A percentile compares a stretch with the other conserved stretches of the same genome.
phyloP scores from a whole-genome alignment of 2,113 vertebrate species.

The Passer montanus region DNA sequence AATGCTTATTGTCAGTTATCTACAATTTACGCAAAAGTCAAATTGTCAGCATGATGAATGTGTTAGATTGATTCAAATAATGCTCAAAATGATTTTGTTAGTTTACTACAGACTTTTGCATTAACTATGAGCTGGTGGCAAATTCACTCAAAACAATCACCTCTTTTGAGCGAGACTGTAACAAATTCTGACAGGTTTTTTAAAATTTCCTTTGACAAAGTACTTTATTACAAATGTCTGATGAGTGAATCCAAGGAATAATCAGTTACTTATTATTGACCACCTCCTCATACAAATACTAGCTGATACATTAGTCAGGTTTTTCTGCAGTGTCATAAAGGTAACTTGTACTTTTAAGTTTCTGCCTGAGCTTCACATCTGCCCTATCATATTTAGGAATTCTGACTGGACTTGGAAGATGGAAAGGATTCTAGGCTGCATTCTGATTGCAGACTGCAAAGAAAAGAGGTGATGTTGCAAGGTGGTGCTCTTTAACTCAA shows the following conservation, averaged over 20 bases:
- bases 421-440: not conserved
- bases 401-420: not conserved
- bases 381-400: not conserved
- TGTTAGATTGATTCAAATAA: slow-evolving; percentile 31
- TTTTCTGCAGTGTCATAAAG: not conserved
- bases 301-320: not conserved
- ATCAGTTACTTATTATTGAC: not conserved
- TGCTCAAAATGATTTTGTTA: not conserved
- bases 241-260: not conserved
- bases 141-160: not conserved
- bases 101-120: slow-evolving; percentile 26
- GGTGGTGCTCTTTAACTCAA: not conserved
- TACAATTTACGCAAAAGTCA: slow-evolving; percentile 30
- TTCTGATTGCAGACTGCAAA: not conserved
- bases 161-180: not conserved
- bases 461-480: not conserved
- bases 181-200: not conserved
- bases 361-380: not conserved
- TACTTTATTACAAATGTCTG: not conserved
- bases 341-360: not conserved
- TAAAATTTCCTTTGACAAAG: not conserved
- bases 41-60: slow-evolving; percentile 8
- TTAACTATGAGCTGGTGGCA: not conserved
- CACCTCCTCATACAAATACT: not conserved
- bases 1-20: not conserved